phyloP scores from a whole-genome alignment of 2,113 vertebrate genomes.

The Muntiacus muntjak region DNA sequence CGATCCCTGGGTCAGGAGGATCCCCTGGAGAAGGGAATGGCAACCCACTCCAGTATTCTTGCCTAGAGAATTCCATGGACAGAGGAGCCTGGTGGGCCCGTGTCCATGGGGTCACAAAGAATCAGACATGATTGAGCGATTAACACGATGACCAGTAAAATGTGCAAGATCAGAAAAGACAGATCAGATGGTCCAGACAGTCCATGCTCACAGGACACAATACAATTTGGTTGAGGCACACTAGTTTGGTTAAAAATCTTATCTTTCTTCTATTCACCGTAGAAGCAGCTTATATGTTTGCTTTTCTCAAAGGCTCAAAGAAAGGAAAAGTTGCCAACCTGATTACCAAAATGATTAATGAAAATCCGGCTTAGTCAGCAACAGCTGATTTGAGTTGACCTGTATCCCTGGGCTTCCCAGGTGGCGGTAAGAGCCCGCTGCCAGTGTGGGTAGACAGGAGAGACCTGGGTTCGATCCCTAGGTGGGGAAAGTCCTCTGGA shows the following conservation, averaged over 20 bases:
- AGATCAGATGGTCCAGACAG: background rate
- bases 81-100: background rate
- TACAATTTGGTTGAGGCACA: background rate
- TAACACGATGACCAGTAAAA: background rate
- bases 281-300: background rate
- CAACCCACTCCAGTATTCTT: background rate
- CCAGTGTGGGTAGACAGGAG: background rate
- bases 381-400: background rate
- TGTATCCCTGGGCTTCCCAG: background rate
- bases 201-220: background rate
- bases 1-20: background rate
- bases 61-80: background rate
- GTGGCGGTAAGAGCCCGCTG: background rate
- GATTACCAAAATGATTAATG: background rate
- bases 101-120: background rate
- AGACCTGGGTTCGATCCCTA: background rate
- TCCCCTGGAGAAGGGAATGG: background rate
- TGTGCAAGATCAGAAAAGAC: background rate
- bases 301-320: background rate
- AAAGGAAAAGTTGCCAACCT: background rate
- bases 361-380: background rate
- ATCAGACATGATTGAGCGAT: background rate
- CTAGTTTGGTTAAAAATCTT: background rate
- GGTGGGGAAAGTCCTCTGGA: background rate
- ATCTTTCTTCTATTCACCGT: background rate